Evolutionary conservation across 53 echinoderm and acorn worm genomes (phyloP).

Genomic region (Patiria pectinifera): DNA sequence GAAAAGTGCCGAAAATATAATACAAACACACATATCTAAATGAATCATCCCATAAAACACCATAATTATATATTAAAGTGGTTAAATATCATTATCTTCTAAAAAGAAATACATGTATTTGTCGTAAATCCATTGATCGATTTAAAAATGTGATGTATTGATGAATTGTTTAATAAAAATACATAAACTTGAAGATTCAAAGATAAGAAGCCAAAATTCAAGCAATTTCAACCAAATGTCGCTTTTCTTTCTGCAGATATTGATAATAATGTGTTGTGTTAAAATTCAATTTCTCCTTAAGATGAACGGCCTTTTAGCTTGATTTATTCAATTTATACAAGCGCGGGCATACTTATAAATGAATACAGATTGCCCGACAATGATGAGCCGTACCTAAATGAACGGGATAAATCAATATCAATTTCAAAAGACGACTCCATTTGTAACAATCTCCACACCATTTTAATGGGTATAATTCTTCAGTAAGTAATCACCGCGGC

Average conservation of each 20-base stretch:
- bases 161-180: too few relatives aligned
- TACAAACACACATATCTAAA: too few relatives aligned
- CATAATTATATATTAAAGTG: too few relatives aligned
- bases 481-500: slow-evolving; percentile 31
- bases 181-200: too few relatives aligned
- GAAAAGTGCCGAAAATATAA: too few relatives aligned
- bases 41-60: too few relatives aligned
- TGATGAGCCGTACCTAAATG: slow-evolving; percentile 50
- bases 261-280: slow-evolving; percentile 2
- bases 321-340: slow-evolving; percentile 12
- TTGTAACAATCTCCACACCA: slow-evolving; percentile 46
- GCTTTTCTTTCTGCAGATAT: background rate
- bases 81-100: too few relatives aligned
- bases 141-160: too few relatives aligned
- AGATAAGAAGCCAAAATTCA: too few relatives aligned
- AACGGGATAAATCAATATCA: slow-evolving; percentile 48
- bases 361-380: slow-evolving; percentile 21
- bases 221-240: background rate
- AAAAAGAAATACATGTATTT: too few relatives aligned
- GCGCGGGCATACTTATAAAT: slow-evolving; percentile 19
- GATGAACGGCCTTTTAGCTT: slow-evolving; percentile 15
- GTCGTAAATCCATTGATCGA: too few relatives aligned
- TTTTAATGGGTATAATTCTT: slow-evolving; percentile 13
- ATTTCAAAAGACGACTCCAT: slow-evolving; percentile 22
- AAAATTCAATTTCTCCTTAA: background rate